Evolutionary conservation across 2,888 invertebrate species (phyloP).

Genomic region (Diploptera punctata): DNA sequence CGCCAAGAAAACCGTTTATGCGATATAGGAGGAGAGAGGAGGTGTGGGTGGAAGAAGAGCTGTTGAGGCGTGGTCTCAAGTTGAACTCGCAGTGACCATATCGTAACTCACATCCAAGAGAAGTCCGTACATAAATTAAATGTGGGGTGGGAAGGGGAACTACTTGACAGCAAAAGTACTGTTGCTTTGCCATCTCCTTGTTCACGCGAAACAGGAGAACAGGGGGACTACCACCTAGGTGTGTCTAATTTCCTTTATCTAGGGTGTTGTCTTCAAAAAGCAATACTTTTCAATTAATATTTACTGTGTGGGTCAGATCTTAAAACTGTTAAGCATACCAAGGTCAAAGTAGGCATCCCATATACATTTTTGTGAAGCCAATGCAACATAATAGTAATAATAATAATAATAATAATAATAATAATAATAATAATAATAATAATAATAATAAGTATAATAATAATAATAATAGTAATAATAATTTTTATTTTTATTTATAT

Average conservation of each 20-base stretch:
- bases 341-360: no score
- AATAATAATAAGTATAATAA: no score
- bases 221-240: neutral
- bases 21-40: neutral
- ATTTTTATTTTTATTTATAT: no score
- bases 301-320: constrained; percentile 2
- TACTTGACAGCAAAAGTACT: neutral
- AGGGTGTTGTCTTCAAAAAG: constrained; percentile 10
- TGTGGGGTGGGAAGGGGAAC: neutral
- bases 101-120: constrained; percentile 5
- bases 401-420: no score
- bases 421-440: no score
- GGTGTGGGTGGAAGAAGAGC: constrained; percentile 18
- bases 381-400: no score
- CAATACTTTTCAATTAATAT: constrained; percentile 4
- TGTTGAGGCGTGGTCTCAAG: constrained; percentile 20
- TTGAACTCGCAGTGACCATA: constrained; percentile 21
- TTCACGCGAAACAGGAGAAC: constrained; percentile 1
- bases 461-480: no score
- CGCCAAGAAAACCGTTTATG: constrained; percentile 6
- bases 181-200: constrained; percentile 10
- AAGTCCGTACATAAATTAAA: constrained; percentile 15
- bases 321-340: neutral
- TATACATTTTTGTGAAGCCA: no score
- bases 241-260: constrained; percentile 17